Percentiles rank a stretch among this genome's conserved stretches.
Evolutionary conservation across 2,797 vertebrate genomes (phyloP).

Genomic region (Meriones psammophilus): DNA sequence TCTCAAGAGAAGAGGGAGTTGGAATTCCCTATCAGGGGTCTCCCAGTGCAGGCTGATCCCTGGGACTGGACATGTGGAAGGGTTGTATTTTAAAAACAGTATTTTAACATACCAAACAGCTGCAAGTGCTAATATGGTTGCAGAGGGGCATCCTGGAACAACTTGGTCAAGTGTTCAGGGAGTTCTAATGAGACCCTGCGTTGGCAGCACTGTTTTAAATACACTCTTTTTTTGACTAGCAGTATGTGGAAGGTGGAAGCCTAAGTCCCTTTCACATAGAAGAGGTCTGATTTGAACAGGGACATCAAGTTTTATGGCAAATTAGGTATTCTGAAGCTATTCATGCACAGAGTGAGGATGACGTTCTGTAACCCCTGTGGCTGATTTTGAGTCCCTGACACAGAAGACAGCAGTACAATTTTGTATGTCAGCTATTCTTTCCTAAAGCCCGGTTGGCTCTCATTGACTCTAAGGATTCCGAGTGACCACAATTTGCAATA

Average conservation of each 20-base stretch:
- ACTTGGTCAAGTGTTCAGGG: neutral
- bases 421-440: neutral
- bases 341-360: neutral
- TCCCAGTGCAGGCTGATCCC: neutral
- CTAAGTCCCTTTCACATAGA: neutral
- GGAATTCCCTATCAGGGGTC: neutral
- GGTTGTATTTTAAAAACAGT: neutral
- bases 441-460: neutral
- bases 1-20: neutral
- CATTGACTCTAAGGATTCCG: constrained; percentile 21
- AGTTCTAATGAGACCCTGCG: neutral
- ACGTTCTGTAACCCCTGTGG: neutral
- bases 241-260: neutral
- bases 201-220: neutral
- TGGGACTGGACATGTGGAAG: neutral
- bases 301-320: neutral
- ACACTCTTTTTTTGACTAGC: neutral
- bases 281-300: constrained; percentile 11
- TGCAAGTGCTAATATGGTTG: neutral
- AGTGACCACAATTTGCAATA: constrained; percentile 6
- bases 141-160: neutral
- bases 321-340: neutral
- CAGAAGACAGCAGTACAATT: neutral
- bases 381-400: constrained; percentile 25
- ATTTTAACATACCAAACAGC: too few relatives aligned